These are phyloP conservation scores for Drosophila aldrichi DNA, from an alignment of 2,888 invertebrate species.

Conservation along the genomic window DNA sequence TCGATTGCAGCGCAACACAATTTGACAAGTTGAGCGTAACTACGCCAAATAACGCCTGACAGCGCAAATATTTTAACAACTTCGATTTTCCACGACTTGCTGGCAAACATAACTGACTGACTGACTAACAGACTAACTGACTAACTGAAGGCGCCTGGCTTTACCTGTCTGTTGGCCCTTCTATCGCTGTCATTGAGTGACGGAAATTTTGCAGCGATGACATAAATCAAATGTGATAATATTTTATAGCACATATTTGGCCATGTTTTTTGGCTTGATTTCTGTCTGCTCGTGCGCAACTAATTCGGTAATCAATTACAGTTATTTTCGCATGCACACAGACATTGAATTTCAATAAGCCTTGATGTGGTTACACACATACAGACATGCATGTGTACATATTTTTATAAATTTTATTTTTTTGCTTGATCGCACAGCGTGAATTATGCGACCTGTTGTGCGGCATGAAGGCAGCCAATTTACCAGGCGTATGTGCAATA, in stretches of 20 bases:
- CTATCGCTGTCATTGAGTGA: constrained; percentile 43
- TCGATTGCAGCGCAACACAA: constrained; percentile 52
- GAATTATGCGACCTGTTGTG: constrained; percentile 23
- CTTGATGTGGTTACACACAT: constrained; percentile 14
- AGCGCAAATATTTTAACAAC: constrained; percentile 71
- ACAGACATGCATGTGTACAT: not conserved
- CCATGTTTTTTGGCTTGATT: constrained; percentile 44
- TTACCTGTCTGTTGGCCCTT: constrained; percentile 17
- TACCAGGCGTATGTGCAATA: constrained; percentile 26
- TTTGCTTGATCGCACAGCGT: constrained; percentile 22
- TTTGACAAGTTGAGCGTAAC: constrained; percentile 66
- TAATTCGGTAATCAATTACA: constrained; percentile 68
- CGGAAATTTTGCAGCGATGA: constrained; percentile 41
- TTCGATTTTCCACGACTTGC: constrained; percentile 20
- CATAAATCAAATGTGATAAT: constrained; percentile 68
- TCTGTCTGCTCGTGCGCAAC: constrained; percentile 56
- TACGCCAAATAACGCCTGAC: constrained; percentile 64
- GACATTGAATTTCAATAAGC: constrained; percentile 60
- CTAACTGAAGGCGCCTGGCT: not conserved
- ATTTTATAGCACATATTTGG: constrained; percentile 45
- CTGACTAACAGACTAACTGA: not conserved
- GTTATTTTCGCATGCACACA: constrained; percentile 45
- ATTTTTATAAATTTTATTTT: constrained; percentile 19
- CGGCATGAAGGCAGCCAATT: constrained; percentile 1
- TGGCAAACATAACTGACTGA: not conserved